These are phyloP conservation scores for Lamprologus ornatipinnis DNA, from an alignment of 2,113 vertebrate species.

Conservation along the genomic window DNA sequence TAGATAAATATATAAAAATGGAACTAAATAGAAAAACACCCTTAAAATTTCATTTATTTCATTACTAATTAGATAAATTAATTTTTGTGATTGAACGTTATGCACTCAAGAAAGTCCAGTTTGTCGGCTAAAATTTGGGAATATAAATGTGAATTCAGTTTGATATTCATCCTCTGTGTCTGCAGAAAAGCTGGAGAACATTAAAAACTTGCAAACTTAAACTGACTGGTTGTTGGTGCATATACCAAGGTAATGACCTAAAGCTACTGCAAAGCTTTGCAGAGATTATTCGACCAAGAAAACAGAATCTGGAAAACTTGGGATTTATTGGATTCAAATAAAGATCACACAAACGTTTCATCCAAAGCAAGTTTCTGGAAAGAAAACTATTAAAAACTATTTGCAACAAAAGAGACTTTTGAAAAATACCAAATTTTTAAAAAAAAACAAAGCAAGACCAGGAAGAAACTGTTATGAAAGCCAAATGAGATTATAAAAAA, in stretches of 20 bases:
- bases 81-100: not conserved
- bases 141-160: not conserved
- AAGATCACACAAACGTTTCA: not conserved
- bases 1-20: not conserved
- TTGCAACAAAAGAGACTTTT: not conserved
- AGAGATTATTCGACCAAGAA: not conserved
- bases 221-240: not conserved
- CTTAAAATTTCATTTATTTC: not conserved
- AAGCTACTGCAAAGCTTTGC: not conserved
- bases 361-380: not conserved
- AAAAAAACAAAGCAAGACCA: not conserved
- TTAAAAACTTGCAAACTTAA: not conserved
- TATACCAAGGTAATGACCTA: not conserved
- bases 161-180: not conserved
- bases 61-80: not conserved
- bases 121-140: not conserved
- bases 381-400: not conserved
- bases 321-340: not conserved
- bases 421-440: not conserved
- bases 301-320: not conserved
- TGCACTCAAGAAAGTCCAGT: not conserved
- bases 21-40: not conserved
- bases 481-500: not conserved
- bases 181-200: not conserved
- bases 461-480: not conserved